A percentile compares a stretch with the other conserved stretches of the same genome.
phyloP scores from a whole-genome alignment of 2,888 invertebrate genomes.

The Plebejus anna region DNA sequence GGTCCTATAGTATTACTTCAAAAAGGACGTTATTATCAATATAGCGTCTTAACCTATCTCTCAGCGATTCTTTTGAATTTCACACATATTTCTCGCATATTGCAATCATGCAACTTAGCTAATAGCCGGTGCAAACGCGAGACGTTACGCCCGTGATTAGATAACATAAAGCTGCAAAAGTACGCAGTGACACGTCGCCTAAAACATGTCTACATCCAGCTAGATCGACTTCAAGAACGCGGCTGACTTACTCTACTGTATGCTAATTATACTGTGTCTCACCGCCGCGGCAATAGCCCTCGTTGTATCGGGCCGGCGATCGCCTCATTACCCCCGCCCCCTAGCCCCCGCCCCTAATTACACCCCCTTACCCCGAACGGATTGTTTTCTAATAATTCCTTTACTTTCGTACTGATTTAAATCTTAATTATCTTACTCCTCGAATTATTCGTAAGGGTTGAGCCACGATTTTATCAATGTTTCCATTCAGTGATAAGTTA shows the following conservation, averaged over 20 bases:
- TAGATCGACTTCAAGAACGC: background rate
- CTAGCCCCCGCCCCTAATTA: constrained; percentile 59
- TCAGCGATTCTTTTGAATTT: no score
- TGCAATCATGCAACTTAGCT: no score
- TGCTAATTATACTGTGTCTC: constrained; percentile 40
- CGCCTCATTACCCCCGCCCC: constrained; percentile 77
- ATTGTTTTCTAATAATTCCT: constrained; percentile 79
- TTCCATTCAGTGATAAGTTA: background rate
- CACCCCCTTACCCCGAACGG: constrained; percentile 48
- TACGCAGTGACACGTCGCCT: no score
- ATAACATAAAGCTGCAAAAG: no score
- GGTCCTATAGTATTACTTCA: no score
- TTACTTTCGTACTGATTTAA: constrained; percentile 67
- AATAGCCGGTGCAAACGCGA: no score
- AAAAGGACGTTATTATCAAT: no score
- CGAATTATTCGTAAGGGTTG: constrained; percentile 6
- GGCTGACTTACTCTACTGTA: background rate
- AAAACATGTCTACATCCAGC: no score
- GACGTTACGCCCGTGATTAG: no score
- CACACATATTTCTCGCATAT: no score
- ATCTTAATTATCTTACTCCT: constrained; percentile 54
- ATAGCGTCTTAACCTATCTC: no score
- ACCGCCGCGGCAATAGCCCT: constrained; percentile 76
- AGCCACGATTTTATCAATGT: background rate
- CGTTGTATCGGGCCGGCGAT: constrained; percentile 77